Base-by-base conservation (phyloP, 2,113 vertebrate genomes). In the Oncorhynchus tshawytscha region DNA sequence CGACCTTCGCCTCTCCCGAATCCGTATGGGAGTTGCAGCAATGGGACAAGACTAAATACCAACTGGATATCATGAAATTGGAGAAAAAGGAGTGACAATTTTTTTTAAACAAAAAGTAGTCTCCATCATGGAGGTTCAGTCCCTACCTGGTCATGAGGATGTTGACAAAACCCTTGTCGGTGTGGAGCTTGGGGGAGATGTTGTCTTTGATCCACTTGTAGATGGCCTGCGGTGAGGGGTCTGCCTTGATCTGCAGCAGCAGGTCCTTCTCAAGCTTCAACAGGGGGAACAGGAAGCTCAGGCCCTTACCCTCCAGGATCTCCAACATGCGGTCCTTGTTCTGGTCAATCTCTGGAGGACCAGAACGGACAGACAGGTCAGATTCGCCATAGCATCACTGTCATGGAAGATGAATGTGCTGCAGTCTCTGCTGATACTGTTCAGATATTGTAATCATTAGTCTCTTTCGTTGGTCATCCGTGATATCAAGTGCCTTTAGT, bases 181-280 rank as follows among this genome's bases (percentile, higher is more conserved):
- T 95, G 94, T 99, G 98, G 82, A 99, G 96, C 91, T 96, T 98
- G 81, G 96, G 96, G 78, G 97, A 98, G 92, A 99, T 98, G 92
- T 98, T 99, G 92, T 99, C 98, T 91, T 99, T 99, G 88, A 99
- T 99, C 98, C 98, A 99, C 91, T 99, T 99, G 91, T 99, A 99
- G 92, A 99, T 97, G 87, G 95, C 92, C 92, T 98, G 97, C 86
- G 98, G 98, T 86, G 97, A 98, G 79, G 98, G 97, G 91, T 99
- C 98, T 9, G 94, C 95, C 87, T 95, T 95, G 76, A 99, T 99
- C 92, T 99, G 98, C 90, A 97, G 96, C 85, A 99, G 92, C 75
- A 99, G 93, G 88, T 99, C 97, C 91, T 99, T 99, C 92, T 99
- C 97, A 93, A 99, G 94, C 93, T 99, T 99, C 85, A 99, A 92